These are phyloP conservation scores for Paramormyrops hopkinsi DNA, from an alignment of 2,797 vertebrate species.

Conservation along the genomic window DNA sequence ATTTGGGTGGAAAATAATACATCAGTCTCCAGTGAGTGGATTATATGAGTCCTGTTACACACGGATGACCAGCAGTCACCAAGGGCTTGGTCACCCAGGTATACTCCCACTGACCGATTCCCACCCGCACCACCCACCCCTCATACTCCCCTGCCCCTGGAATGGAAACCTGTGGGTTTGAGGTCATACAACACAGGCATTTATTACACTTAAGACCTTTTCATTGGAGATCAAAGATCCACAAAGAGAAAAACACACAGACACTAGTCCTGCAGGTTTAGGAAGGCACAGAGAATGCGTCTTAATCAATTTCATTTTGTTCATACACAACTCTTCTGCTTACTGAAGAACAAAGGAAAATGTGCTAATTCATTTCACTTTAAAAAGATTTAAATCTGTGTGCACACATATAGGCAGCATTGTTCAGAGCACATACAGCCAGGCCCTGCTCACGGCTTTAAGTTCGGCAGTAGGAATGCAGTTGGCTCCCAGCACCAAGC, in stretches of 20 bases:
- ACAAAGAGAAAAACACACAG: not conserved
- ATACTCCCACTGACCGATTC: not conserved
- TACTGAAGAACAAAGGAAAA: not conserved
- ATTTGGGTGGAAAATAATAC: not conserved
- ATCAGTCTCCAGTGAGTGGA: not conserved
- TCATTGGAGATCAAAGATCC: not conserved
- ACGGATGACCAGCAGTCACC: not conserved
- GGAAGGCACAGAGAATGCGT: not conserved
- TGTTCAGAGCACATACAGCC: not conserved
- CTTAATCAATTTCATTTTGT: not conserved
- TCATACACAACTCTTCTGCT: not conserved
- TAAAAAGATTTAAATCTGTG: not conserved
- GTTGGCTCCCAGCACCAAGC: not conserved
- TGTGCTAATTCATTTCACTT: not conserved
- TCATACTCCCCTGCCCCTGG: not conserved
- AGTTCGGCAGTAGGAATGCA: not conserved
- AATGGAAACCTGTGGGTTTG: not conserved
- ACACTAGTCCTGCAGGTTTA: not conserved
- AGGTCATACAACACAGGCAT: not conserved
- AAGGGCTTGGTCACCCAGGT: not conserved
- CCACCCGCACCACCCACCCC: not conserved
- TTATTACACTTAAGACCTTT: not conserved
- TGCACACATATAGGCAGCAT: not conserved
- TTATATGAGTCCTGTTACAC: not conserved
- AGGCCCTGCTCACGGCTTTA: not conserved